Evolutionary conservation across 92 coral and sea anemone genomes (phyloP).

Genomic region (Siderastrea radians): DNA sequence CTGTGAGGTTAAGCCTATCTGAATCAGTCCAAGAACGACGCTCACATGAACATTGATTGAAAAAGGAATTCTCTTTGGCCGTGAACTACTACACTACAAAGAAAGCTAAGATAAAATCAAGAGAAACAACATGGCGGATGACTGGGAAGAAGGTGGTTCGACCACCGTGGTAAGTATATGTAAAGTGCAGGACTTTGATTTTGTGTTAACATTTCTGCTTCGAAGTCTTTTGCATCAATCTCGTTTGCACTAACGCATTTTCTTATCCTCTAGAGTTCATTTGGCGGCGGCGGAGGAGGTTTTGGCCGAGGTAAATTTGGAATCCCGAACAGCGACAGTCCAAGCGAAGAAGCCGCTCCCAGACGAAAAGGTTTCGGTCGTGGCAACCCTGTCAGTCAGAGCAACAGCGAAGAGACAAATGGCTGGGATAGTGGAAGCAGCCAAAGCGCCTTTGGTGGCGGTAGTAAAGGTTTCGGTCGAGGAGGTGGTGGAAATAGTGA

Average conservation of each 20-base stretch:
- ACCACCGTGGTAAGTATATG: conserved; percentile 18
- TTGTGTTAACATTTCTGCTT: not conserved
- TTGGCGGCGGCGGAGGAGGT: conserved; percentile 62
- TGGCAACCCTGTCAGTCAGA: conserved; percentile 56
- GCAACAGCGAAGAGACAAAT: conserved; percentile 16
- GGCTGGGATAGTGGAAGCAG: conserved; percentile 38
- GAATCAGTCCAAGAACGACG: not conserved
- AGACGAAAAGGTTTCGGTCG: conserved; percentile 82
- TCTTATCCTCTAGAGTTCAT: conserved; percentile 15
- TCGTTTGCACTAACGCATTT: not conserved
- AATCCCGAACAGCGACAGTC: conserved; percentile 17
- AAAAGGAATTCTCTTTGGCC: too few relatives aligned
- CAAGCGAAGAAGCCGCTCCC: conserved; percentile 42
- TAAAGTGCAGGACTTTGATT: not conserved
- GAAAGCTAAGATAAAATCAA: not conserved
- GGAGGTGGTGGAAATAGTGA: conserved; percentile 43
- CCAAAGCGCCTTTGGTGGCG: conserved; percentile 24
- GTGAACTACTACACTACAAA: not conserved
- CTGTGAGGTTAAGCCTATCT: not conserved
- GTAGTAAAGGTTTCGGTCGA: conserved; percentile 45
- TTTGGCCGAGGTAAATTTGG: conserved; percentile 72
- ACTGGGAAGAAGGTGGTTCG: conserved; percentile 74
- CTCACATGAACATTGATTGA: not conserved
- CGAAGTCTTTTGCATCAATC: not conserved
- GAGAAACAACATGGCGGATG: conserved; percentile 68